Base-by-base conservation (phyloP, 1,140 invertebrate species). In the Oryctes rhinoceros region DNA sequence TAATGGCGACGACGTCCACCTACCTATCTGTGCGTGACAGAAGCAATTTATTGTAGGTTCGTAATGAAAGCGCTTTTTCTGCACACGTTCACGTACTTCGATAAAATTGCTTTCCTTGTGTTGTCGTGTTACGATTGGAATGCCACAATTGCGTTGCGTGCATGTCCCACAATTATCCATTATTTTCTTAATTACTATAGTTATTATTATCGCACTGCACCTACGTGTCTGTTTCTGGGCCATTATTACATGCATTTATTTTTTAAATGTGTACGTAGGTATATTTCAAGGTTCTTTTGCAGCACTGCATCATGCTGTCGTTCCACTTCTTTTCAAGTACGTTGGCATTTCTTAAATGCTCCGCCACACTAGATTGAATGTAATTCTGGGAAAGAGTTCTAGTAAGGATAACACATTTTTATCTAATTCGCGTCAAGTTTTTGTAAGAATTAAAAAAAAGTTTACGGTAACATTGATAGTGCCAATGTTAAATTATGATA, bases 1-100 rank as follows among this genome's bases (percentile, higher is more conserved):
- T 86, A 84, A 84, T n/a, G 48, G 37, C 74, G 13, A 53, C 30
- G 13, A 35, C 30, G 20, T n/a, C 24, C 13, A 78, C 37, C 37
- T 30, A 78, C 53, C 53, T 49, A 62, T 62, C 53, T 48, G 62
- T 67, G 2, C 5, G 76, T 47, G 47, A 37, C 35, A 62, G 47
- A 37, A 30, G n/a, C 53, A 18, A n/a, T n/a, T n/a, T n/a, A 62
- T 37, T 24, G 48, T 78, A 53, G 47, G 53, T 49, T 53, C 15
- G 47, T 53, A 67, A 71, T 5, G 15, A 20, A 47, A 37, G 35
- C 11, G 30, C 15, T 39, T 39, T n/a, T n/a, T n/a, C n/a, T n/a
- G n/a, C n/a, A n/a, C n/a, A 39, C 39, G 39, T n/a, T n/a, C 39
- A 39, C 39, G 39, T 39, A 39, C 7, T 7, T 39, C 39, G 39